Conservation (phyloP, 1,140 invertebrate species). For the Aphelinus certus region DNA sequence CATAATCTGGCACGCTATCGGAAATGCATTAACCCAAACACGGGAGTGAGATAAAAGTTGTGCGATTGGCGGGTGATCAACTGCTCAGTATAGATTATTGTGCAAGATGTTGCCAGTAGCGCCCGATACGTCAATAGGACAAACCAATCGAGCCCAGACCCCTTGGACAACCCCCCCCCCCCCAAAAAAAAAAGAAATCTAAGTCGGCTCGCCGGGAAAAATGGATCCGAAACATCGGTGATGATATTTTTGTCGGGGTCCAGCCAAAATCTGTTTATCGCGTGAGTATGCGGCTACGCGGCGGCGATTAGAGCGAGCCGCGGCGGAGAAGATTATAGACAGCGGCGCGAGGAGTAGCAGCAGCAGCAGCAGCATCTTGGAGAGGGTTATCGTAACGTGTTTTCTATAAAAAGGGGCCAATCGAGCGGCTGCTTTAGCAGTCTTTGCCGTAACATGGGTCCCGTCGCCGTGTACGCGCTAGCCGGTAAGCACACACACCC, state of each 20-base stretch:
- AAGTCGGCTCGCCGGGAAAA: no score
- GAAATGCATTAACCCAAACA: conserved; percentile 35
- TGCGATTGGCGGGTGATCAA: conserved; percentile 15
- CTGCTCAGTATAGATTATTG: neutral
- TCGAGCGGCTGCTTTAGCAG: conserved; percentile 46
- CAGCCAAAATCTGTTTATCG: conserved; percentile 9
- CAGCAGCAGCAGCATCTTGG: no score
- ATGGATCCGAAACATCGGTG: no score
- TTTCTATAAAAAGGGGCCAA: conserved; percentile 56
- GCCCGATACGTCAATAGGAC: no score
- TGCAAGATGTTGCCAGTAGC: no score
- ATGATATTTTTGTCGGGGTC: neutral
- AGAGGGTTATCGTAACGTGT: conserved; percentile 55
- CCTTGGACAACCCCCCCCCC: no score
- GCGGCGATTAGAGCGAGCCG: conserved; percentile 44
- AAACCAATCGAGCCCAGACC: no score
- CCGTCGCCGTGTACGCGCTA: conserved; percentile 48
- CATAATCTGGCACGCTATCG: conserved; percentile 14
- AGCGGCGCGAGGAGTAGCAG: no score
- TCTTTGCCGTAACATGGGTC: conserved; percentile 49
- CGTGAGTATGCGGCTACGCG: neutral
- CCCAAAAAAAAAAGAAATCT: no score
- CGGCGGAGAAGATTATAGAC: no score
- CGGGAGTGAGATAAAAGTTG: conserved; percentile 26
- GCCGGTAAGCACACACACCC: conserved; percentile 47